Base-by-base conservation (phyloP, 2,797 vertebrate species). In the Sebastes taczanowskii region DNA sequence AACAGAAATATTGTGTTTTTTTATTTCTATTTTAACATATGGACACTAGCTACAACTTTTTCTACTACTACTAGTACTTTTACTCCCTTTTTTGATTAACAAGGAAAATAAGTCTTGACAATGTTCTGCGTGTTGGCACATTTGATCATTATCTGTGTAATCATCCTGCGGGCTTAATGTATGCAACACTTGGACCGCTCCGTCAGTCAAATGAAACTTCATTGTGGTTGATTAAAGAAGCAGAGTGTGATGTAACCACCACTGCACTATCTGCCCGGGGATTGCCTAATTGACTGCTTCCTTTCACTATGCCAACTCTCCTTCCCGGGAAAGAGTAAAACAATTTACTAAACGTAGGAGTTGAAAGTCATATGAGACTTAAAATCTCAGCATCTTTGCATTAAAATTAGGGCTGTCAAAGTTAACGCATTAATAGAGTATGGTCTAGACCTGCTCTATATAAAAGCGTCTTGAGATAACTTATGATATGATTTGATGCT, bases 221-320 rank as follows among this genome's bases (percentile, higher is more conserved):
- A 30, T 7, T 71, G 58, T 14, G 5, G 75, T 72, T 69, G 52
- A 61, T 71, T 55, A 55, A 77, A 82, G 49, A 74, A 68, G 65
- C 58, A 20, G 30, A 46, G 22, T 78, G 56, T 79, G 60, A 72
- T 63, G 61, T 72, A 81, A 80, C 71, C 27, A 23, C 58, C 61
- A 35, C 30, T 53, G n/a, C 49, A 53, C 23, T 53, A 1, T 79
- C 23, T 71, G 46, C 27, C 25, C 14, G 56, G 58, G 22, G 42
- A 66, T 27, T 80, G 42, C n/a, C 59, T 80, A 9, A 76, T 58
- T 72, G 49, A 63, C 63, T 38, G 72, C 23, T 76, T 73, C 6
- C 52, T 73, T 46, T 78, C 22, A 66, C 55, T 25, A 38, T 11
- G 16, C 4, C 11, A 25, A 7, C 69, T 22, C 18, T 61, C 59